These are phyloP conservation scores for Hirtodrosophila duncani DNA, from an alignment of 2,888 invertebrate genomes.

Conservation along the genomic window DNA sequence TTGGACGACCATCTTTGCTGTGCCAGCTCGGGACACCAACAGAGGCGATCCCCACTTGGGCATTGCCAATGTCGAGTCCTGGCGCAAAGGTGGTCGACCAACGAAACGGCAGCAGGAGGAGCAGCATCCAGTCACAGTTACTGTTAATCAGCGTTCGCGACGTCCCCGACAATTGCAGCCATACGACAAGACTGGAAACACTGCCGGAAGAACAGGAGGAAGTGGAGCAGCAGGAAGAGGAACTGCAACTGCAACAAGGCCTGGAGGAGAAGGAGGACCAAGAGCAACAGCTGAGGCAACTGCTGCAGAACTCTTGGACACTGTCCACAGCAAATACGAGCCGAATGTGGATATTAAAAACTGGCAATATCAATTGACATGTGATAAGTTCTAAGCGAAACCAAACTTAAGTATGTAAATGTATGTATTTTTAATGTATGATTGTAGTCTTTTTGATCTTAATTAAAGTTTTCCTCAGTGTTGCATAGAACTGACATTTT, in stretches of 20 bases:
- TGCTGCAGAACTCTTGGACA: constrained; percentile 63
- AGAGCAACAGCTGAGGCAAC: constrained; percentile 41
- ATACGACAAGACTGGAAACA: constrained; percentile 57
- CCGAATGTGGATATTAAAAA: constrained; percentile 76
- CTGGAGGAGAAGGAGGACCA: constrained; percentile 22
- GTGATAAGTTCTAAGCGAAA: constrained; percentile 74
- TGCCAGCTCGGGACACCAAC: constrained; percentile 35
- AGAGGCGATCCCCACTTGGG: constrained; percentile 29
- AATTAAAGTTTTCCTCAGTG: no score
- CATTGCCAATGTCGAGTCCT: constrained; percentile 60
- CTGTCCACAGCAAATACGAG: constrained; percentile 66
- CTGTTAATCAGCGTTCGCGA: constrained; percentile 47
- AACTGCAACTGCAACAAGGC: constrained; percentile 15
- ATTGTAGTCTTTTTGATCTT: constrained; percentile 10
- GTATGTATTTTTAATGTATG: background rate
- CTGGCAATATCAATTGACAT: constrained; percentile 79
- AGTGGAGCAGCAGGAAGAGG: constrained; percentile 33
- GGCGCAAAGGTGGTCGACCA: constrained; percentile 62
- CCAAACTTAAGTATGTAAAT: constrained; percentile 26
- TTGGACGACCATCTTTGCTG: constrained; percentile 74
- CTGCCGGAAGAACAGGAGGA: constrained; percentile 44
- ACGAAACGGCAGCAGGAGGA: constrained; percentile 46
- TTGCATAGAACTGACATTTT: no score
- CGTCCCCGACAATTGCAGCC: constrained; percentile 63
- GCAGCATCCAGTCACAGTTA: constrained; percentile 16